phyloP scores from a whole-genome alignment of 2,797 vertebrate species.

The Rousettus madagascariensis region DNA sequence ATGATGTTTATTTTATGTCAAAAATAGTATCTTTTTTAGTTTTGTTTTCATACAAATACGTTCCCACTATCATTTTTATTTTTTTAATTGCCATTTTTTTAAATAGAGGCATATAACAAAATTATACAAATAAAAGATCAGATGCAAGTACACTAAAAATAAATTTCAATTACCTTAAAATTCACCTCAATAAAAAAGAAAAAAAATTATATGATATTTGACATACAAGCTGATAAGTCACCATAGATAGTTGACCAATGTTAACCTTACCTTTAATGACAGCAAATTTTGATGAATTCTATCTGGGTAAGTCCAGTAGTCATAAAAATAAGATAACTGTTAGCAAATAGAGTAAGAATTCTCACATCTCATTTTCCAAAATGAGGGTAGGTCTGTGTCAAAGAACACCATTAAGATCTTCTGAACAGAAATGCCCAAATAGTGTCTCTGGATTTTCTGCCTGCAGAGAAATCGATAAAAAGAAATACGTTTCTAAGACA shows the following conservation, averaged over 20 bases:
- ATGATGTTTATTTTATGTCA: neutral
- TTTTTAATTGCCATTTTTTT: neutral
- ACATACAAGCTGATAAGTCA: neutral
- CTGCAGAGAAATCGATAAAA: conserved; percentile 10
- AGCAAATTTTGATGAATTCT: neutral
- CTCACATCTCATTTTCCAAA: neutral
- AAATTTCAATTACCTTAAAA: neutral
- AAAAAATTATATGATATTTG: neutral
- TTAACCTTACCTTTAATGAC: neutral
- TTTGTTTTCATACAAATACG: neutral
- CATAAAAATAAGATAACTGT: neutral
- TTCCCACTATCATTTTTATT: neutral
- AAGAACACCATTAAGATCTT: neutral
- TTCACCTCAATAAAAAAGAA: neutral
- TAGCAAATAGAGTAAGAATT: neutral
- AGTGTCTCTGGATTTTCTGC: neutral
- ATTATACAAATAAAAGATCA: neutral
- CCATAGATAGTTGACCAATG: neutral
- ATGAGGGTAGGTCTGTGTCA: neutral
- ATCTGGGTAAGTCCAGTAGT: neutral
- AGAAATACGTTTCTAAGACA: neutral
- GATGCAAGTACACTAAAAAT: neutral
- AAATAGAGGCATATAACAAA: neutral
- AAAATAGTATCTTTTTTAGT: neutral
- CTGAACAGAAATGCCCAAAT: neutral